These are phyloP conservation scores for Trichacis sp. DNA, from an alignment of 2,888 invertebrate genomes.

Conservation along the genomic window DNA sequence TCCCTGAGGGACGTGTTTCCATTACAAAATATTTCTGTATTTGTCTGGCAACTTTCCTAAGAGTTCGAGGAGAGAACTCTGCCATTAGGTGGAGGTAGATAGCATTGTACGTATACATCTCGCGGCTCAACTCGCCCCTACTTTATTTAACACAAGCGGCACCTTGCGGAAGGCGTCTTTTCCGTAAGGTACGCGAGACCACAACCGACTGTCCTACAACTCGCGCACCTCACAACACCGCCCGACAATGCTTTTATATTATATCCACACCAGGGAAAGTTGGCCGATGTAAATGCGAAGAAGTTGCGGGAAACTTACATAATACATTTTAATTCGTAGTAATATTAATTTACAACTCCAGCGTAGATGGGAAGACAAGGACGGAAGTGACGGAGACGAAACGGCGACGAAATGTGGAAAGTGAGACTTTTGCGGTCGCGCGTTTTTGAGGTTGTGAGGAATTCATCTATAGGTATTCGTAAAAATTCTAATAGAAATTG, in stretches of 20 bases:
- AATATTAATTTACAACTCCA: slow-evolving; percentile 52
- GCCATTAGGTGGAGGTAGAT: slow-evolving; percentile 51
- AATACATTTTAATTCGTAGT: slow-evolving; percentile 56
- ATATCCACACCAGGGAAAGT: slow-evolving; percentile 37
- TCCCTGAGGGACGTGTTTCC: slow-evolving; percentile 63
- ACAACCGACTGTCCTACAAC: slow-evolving; percentile 34
- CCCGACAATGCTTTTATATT: neutral
- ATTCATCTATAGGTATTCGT: no score
- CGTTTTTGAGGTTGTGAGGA: no score
- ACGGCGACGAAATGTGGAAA: slow-evolving; percentile 16
- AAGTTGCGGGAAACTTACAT: slow-evolving; percentile 52
- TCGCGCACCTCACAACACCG: neutral
- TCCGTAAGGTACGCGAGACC: slow-evolving; percentile 39
- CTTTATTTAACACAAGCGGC: slow-evolving; percentile 11
- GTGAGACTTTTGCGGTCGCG: no score
- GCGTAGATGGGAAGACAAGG: neutral
- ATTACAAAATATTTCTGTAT: slow-evolving; percentile 65
- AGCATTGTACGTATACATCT: slow-evolving; percentile 46
- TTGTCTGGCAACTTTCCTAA: slow-evolving; percentile 64
- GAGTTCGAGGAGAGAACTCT: slow-evolving; percentile 63
- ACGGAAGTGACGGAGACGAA: slow-evolving; percentile 4
- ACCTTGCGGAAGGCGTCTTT: slow-evolving; percentile 10
- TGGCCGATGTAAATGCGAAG: slow-evolving; percentile 46
- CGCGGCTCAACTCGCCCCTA: slow-evolving; percentile 36
- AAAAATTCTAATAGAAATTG: no score